These are phyloP conservation scores for Eutrigla gurnardus DNA, from an alignment of 2,797 vertebrate genomes.

Conservation along the genomic window DNA sequence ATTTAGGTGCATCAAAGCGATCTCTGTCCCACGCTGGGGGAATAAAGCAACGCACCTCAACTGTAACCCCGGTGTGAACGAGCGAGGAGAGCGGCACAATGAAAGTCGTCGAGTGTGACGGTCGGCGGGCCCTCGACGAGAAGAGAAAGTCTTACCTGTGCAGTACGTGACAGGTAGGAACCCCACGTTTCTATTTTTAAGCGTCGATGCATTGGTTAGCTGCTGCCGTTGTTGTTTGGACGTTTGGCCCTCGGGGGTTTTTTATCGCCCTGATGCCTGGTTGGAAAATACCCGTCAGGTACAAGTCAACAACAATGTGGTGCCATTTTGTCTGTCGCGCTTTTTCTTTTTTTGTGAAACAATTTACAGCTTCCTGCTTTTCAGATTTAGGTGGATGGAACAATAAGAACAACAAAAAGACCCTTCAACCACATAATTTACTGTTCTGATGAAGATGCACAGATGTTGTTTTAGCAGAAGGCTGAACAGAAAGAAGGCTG, in stretches of 20 bases:
- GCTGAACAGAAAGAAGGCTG: too few species aligned
- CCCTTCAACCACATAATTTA: constrained; percentile 27
- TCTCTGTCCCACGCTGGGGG: constrained; percentile 37
- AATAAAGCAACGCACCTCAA: constrained; percentile 47
- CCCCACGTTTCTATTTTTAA: constrained; percentile 63
- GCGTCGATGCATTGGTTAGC: constrained; percentile 12
- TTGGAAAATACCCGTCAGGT: constrained; percentile 58
- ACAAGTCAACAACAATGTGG: constrained; percentile 65
- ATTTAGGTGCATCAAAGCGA: constrained; percentile 46
- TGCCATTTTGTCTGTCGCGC: constrained; percentile 76
- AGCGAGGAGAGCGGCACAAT: constrained; percentile 28
- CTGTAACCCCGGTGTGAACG: constrained; percentile 42
- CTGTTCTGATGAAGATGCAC: constrained; percentile 6
- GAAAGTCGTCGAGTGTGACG: constrained; percentile 24
- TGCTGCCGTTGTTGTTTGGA: constrained; percentile 65
- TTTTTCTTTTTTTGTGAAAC: constrained; percentile 55
- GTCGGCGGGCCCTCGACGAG: constrained; percentile 18
- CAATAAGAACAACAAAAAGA: constrained; percentile 18
- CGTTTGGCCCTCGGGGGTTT: constrained; percentile 55
- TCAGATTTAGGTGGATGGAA: constrained; percentile 31
- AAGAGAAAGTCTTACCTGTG: constrained; percentile 47
- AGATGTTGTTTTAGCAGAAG: too few species aligned
- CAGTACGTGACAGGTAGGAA: constrained; percentile 47
- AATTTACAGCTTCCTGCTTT: constrained; percentile 70
- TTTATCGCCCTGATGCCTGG: constrained; percentile 53